Evolutionary conservation across 2,113 vertebrate species (phyloP), one percentile per base, ranked within the genome.

Genomic region (Narcine bancroftii): DNA sequence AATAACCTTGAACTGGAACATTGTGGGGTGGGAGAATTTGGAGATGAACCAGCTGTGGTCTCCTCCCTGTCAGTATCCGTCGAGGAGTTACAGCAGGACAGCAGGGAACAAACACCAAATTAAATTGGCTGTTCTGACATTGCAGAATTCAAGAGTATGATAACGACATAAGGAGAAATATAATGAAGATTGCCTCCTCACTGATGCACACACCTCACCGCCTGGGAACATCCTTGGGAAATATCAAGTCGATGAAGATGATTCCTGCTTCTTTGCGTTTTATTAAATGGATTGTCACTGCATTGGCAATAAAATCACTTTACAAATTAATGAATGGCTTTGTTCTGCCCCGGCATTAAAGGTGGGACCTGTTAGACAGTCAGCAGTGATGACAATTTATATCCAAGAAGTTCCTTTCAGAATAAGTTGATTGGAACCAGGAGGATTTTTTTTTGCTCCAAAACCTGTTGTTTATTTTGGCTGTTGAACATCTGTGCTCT

Each of bases 81-180:
- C 13, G 47, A 15, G 4, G 50, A 11, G 5, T n/a, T 2, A 50
- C 11, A 33, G 3, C 11, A 85, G 50, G n/a, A 85, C 2, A 6
- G 33, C 33, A n/a, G n/a, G n/a, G n/a, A 72, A n/a, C 13, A 11
- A 13, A 0, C 47, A 50, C 77, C 33, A 33, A 83, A 33, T 53
- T 50, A 60, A n/a, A 17, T 15, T 15, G 19, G 4, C 11, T 66
- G 87, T 65, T 2, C 39, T 91, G 87, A 45, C 11, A 26, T 69
- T 91, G 87, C 87, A 91, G 87, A 91, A 91, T 91, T 91, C 87
- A 60, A 45, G 60, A 47, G 26, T 66, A 36, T 91, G 87, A 0
- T 91, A 29, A 42, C 39, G 1, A 15, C 24, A 1, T 65, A 65
- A 66, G 10, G 87, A 15, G 21, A 39, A 91, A 60, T 39, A 17